Conservation (phyloP, 1,140 invertebrate genomes). For the Littorina saxatilis region DNA sequence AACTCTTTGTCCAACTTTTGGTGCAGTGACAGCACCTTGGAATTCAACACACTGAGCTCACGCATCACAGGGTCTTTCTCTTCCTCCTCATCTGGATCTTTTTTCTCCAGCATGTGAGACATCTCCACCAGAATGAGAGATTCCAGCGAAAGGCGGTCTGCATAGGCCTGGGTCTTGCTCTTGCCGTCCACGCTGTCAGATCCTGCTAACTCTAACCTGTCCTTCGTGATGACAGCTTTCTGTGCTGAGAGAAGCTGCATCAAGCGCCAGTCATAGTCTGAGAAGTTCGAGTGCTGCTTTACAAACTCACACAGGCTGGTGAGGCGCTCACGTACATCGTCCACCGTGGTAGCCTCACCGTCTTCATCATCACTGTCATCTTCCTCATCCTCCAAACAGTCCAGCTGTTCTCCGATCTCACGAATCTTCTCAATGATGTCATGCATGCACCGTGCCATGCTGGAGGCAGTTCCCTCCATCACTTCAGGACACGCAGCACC, state of each 20-base stretch:
- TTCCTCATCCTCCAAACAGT: constrained; percentile 56
- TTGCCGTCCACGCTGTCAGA: constrained; percentile 37
- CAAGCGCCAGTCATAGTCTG: constrained; percentile 63
- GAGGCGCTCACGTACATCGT: constrained; percentile 60
- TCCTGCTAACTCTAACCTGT: constrained; percentile 37
- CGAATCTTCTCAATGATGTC: constrained; percentile 62
- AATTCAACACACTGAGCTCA: constrained; percentile 64
- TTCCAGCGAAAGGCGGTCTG: constrained; percentile 68
- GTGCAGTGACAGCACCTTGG: constrained; percentile 58
- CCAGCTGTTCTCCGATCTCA: constrained; percentile 49
- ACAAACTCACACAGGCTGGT: constrained; percentile 61
- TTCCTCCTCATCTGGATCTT: constrained; percentile 49
- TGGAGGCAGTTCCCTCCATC: constrained; percentile 41
- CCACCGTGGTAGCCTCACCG: constrained; percentile 49
- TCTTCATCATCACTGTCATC: constrained; percentile 61
- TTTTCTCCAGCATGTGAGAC: constrained; percentile 61
- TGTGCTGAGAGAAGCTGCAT: constrained; percentile 58
- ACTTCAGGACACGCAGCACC: constrained; percentile 3
- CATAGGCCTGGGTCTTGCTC: constrained; percentile 66
- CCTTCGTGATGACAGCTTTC: constrained; percentile 46
- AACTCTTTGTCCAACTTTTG: constrained; percentile 60
- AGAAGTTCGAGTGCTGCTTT: constrained; percentile 57
- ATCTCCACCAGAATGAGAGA: constrained; percentile 69
- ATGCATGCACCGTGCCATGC: constrained; percentile 61
- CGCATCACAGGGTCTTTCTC: constrained; percentile 56